Conservation (phyloP, 2,113 vertebrate species). For the Anoplopoma fimbria region DNA sequence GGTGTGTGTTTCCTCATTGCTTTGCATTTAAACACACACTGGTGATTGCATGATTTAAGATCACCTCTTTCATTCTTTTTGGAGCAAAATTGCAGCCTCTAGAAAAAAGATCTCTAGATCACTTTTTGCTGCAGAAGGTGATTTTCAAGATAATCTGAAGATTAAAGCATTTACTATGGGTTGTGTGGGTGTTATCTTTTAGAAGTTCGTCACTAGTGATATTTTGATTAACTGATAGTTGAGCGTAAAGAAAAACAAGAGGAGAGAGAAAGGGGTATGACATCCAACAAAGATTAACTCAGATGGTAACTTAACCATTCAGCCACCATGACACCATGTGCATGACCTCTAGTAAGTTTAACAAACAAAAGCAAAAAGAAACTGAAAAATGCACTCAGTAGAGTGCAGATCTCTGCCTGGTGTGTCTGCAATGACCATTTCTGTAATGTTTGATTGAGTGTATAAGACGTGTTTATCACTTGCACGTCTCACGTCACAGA, state of each 20-base stretch:
- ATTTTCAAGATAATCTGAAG: neutral
- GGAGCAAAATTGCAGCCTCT: neutral
- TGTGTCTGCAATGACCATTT: no score
- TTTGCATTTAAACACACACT: neutral
- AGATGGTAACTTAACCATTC: no score
- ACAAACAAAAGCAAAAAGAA: neutral
- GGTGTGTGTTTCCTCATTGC: neutral
- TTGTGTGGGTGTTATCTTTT: neutral
- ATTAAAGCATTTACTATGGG: neutral
- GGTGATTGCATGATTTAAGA: neutral
- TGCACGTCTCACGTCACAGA: no score
- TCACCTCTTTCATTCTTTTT: neutral
- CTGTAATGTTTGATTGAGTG: no score
- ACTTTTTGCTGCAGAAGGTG: neutral
- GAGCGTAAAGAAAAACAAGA: no score
- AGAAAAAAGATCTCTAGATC: neutral
- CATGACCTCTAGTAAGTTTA: no score
- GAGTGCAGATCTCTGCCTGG: no score
- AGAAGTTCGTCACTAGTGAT: neutral
- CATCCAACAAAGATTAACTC: neutral
- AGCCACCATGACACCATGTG: no score
- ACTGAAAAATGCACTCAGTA: no score
- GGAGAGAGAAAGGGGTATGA: neutral
- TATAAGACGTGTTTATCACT: no score
- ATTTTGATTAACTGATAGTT: neutral